Evolutionary conservation across 2,113 vertebrate genomes (phyloP), one percentile per base, ranked within the genome.

Genomic region (Amphilophus citrinellus): DNA sequence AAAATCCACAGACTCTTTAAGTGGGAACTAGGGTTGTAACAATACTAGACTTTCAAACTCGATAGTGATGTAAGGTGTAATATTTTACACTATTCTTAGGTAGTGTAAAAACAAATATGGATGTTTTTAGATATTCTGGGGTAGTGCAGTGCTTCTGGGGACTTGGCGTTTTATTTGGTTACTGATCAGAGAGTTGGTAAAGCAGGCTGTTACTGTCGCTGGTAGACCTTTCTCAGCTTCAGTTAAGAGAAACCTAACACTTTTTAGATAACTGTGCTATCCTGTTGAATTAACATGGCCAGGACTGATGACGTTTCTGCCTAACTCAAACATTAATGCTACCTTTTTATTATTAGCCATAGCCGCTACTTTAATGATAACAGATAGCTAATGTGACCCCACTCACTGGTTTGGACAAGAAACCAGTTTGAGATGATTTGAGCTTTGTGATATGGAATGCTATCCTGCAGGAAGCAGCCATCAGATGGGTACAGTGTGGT

Each of bases 1-100:
- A 18, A 53, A 73, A 73, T 56, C 27, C 17, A 73, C 68, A 73
- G 32, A 53, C 17, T 32, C 68, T 73, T 53, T 56, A 73, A 53
- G 47, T 53, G 24, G 17, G 3, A 71, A 50, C 8, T 71, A 24
- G 44, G 66, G 42, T 30, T 71, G 27, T 71, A 8, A 47, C 8
- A 71, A 50, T 71, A 27, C 15, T 30, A 6, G 14, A 71, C 17
- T 62, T 62, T 37, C 32, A 37, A 71, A 71, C 42, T 50, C 10
- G 22, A 71, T 30, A 50, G 1, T 0, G 27, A 71, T 10, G 9
- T 42, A 42, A 42, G 9, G 10, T 39, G 39, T 42, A 42, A 42
- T 10, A 42, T 42, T 35, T 35, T 6, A 35, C 35, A 35, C 35
- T 35, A 7, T 6, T 35, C 32, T 35, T 35, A 7, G 35, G 35